Percentiles rank a stretch among this genome's conserved stretches.
phyloP scores from a whole-genome alignment of 92 coral and sea anemone genomes.

The Parazoanthus darwini region DNA sequence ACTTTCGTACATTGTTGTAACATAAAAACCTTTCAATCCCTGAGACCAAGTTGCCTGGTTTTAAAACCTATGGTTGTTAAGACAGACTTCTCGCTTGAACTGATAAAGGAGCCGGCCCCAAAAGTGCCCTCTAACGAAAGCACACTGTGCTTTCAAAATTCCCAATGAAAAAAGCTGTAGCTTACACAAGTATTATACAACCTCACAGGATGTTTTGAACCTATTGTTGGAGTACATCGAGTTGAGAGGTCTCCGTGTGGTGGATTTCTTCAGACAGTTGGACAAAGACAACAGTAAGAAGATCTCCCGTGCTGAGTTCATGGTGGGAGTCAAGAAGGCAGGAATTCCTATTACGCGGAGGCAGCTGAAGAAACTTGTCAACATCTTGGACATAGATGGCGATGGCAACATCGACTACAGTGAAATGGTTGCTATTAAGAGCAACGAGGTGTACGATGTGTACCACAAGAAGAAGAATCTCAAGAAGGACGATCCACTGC shows the following conservation, averaged over 20 bases:
- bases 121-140: background rate
- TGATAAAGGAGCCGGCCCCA: background rate
- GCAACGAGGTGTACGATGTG: conserved; percentile 75
- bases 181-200: background rate
- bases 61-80: too few relatives aligned
- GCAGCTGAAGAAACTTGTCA: conserved; percentile 83
- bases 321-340: conserved; percentile 87
- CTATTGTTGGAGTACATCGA: conserved; percentile 91
- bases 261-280: conserved; percentile 86
- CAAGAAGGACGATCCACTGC: conserved; percentile 79
- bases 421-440: conserved; percentile 88
- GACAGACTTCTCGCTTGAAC: background rate
- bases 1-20: too few relatives aligned
- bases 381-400: conserved; percentile 82
- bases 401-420: conserved; percentile 93
- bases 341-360: conserved; percentile 93
- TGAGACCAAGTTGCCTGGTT: background rate
- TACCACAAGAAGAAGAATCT: conserved; percentile 83
- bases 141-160: background rate
- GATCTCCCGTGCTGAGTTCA: conserved; percentile 87
- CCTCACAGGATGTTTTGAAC: conserved; percentile 86
- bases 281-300: conserved; percentile 90
- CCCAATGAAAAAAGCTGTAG: too few relatives aligned
- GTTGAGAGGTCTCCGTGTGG: conserved; percentile 89
- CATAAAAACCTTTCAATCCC: too few relatives aligned